Evolutionary conservation across 2,113 vertebrate genomes (phyloP).

Genomic region (Isurus oxyrinchus): DNA sequence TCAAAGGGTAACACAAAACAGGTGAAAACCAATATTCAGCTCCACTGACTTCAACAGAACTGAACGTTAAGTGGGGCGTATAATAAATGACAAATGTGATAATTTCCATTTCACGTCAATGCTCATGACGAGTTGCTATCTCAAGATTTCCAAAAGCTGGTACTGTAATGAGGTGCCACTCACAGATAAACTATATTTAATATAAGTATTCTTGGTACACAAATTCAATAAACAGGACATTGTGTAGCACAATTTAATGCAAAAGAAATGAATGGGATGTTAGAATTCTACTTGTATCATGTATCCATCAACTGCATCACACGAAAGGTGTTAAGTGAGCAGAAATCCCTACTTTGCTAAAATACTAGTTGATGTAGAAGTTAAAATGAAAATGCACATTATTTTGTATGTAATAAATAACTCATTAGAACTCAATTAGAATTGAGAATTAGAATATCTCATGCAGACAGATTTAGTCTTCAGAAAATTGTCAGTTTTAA

Average conservation of each 20-base stretch:
- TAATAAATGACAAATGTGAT: background rate
- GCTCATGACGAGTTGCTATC: background rate
- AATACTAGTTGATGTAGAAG: background rate
- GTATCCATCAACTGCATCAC: background rate
- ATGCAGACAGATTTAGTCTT: background rate
- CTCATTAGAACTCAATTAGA: background rate
- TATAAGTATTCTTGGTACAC: background rate
- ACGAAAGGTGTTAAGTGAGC: background rate
- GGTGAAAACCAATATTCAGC: background rate
- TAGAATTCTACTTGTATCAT: background rate
- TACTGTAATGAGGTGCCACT: background rate
- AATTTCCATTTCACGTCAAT: background rate
- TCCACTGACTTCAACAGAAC: background rate
- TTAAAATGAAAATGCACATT: background rate
- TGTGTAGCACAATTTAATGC: background rate
- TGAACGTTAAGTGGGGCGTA: background rate
- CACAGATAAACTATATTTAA: background rate
- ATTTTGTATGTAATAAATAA: background rate
- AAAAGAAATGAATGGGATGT: background rate
- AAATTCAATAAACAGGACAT: background rate
- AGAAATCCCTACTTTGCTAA: background rate
- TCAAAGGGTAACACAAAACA: background rate
- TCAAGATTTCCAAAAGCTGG: background rate
- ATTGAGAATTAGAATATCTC: background rate
- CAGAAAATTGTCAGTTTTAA: slow-evolving; percentile 21